Conservation (phyloP, 2,888 invertebrate genomes). For the Athalia rosae region DNA sequence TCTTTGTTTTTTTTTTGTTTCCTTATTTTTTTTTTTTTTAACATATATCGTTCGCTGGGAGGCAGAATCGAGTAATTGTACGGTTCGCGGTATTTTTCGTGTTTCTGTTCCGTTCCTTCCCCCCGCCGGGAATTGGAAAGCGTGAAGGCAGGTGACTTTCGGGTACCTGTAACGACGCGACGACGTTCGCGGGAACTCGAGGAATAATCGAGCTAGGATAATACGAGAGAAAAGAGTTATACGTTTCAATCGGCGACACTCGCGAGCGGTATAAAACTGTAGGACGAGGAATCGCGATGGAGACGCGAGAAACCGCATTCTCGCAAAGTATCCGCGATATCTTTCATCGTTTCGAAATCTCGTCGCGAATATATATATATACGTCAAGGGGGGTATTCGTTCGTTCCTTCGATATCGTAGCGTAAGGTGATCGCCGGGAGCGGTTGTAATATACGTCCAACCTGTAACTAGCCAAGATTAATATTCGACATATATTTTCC, state of each 20-base stretch:
- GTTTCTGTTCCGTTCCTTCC: too few relatives aligned
- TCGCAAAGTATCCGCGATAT: not conserved
- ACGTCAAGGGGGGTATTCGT: not conserved
- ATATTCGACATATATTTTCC: not conserved
- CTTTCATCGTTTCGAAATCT: conserved; percentile 29
- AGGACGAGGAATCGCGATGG: not conserved
- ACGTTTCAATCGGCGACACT: not conserved
- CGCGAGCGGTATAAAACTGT: not conserved
- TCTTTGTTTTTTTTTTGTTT: too few relatives aligned
- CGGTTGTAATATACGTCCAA: too few relatives aligned
- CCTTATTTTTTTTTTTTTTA: too few relatives aligned
- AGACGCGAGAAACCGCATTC: conserved; percentile 7
- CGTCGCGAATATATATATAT: not conserved
- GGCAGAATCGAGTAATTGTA: conserved; percentile 28
- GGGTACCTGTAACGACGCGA: not conserved
- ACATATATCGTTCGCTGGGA: not conserved
- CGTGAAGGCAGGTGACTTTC: too few relatives aligned
- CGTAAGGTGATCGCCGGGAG: too few relatives aligned
- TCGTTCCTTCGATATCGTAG: not conserved
- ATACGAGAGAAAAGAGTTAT: not conserved
- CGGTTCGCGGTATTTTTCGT: not conserved
- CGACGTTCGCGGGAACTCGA: too few relatives aligned
- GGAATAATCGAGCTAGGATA: too few relatives aligned
- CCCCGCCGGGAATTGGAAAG: not conserved
- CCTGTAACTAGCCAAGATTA: not conserved